Base-by-base conservation (phyloP, 2,797 vertebrate species). In the Gallinago nigripennis region DNA sequence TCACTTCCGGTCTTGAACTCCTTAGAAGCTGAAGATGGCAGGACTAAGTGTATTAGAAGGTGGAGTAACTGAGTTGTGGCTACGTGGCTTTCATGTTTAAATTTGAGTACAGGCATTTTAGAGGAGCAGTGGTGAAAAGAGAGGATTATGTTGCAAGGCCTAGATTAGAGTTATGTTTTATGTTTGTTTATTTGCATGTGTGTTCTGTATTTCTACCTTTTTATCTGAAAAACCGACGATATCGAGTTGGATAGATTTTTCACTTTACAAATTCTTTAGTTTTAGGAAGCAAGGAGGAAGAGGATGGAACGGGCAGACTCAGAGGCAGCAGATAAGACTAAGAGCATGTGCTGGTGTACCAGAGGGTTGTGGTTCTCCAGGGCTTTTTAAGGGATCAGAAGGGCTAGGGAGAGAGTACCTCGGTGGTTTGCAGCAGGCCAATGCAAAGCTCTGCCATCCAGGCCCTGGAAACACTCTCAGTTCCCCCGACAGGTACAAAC, bases 101-200 rank as follows among this genome's bases (percentile, higher is more conserved):
- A 41, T 37, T 27, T 69, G 28, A 60, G 45, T 46, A 41, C 7
- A 18, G 45, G 11, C 31, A 17, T 83, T 82, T 87, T 54, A 50
- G 31, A 45, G n/a, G 17, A 56, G 72, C 5, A 10, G 25, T 30
- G 37, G 14, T 86, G 27, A 69, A 73, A 35, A 46, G 7, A 75
- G 39, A 37, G 35, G 45, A 50, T 75, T 73, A 41, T 16, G 16
- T 73, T 73, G 48, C 0, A 7, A 83, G 28, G 39, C 0, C 0
- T 46, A 68, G 48, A 24, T 70, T 43, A 58, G 51, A 60, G 45
- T 65, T 70, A 50, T 0, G 0, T 56, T 76, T 77, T 43, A n/a
- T 53, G 12, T 76, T 84, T 76, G 37, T 58, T 79, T 57, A 33
- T 51, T 70, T 0, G 0, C 0, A 0, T 24, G 9, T 50, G 25